phyloP scores from a whole-genome alignment of 2,888 invertebrate genomes.

The Pteria penguin region DNA sequence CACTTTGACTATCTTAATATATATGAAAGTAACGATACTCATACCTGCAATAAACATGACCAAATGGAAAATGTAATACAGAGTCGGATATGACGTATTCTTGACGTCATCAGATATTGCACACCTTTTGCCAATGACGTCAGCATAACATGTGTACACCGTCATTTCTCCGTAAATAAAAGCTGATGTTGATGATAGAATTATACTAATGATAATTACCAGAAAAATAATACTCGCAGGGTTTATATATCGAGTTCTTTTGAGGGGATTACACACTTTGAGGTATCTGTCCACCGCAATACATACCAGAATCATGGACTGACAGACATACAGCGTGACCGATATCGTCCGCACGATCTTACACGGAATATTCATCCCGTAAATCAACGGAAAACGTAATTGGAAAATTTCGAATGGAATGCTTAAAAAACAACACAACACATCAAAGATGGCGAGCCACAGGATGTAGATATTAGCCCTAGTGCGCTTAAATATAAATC shows the following conservation, averaged over 20 bases:
- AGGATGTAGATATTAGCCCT: constrained; percentile 21
- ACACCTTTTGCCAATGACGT: constrained; percentile 3
- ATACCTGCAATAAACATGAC: not conserved
- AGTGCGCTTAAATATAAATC: constrained; percentile 18
- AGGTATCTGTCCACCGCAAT: constrained; percentile 26
- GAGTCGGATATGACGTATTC: constrained; percentile 3
- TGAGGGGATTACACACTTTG: constrained; percentile 20
- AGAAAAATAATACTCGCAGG: not conserved
- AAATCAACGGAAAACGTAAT: constrained; percentile 1
- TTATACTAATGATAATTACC: not conserved
- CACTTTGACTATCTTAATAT: not conserved
- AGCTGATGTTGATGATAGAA: constrained; percentile 12
- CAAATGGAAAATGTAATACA: constrained; percentile 9
- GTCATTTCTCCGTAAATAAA: constrained; percentile 17
- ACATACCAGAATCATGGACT: constrained; percentile 17
- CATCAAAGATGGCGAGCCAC: constrained; percentile 16
- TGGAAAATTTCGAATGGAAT: constrained; percentile 23
- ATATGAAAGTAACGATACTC: not conserved
- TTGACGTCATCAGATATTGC: constrained; percentile 16
- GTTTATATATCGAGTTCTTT: not conserved
- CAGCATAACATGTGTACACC: not conserved
- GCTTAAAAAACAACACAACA: constrained; percentile 16
- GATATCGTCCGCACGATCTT: constrained; percentile 7
- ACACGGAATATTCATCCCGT: not conserved
- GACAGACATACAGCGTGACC: not conserved